A percentile compares a stretch with the other conserved stretches of the same genome.
Conservation (phyloP, 2,797 vertebrate species). For the Corythornis leucogaster region DNA sequence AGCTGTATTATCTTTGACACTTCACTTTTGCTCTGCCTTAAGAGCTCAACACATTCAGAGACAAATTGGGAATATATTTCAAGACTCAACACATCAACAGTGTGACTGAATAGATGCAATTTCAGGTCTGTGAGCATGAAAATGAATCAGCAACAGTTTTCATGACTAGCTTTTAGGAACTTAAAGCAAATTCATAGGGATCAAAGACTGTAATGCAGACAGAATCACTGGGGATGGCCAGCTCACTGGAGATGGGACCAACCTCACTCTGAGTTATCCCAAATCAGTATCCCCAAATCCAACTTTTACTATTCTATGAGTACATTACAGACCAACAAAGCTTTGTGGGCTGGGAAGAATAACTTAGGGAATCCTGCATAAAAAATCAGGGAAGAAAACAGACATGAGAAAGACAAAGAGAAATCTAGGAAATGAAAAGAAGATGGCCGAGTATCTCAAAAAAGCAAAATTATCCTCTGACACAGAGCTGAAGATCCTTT, state of each 20-base stretch:
- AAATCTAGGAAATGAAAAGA: background rate
- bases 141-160: background rate
- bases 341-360: background rate
- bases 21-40: constrained; percentile 8
- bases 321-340: background rate
- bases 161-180: background rate
- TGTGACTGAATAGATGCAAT: background rate
- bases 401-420: background rate
- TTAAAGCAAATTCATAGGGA: background rate
- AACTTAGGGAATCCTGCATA: background rate
- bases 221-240: background rate
- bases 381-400: background rate
- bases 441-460: background rate
- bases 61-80: constrained; percentile 14
- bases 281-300: background rate
- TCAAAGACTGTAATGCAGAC: background rate
- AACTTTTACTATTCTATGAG: no score
- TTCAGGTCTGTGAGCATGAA: background rate
- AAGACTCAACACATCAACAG: background rate
- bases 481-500: background rate
- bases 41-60: background rate
- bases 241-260: background rate
- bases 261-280: background rate
- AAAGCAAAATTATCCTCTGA: background rate
- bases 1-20: background rate